Conservation (phyloP, 92 coral and sea anemone genomes). For the Muricea muricata region DNA sequence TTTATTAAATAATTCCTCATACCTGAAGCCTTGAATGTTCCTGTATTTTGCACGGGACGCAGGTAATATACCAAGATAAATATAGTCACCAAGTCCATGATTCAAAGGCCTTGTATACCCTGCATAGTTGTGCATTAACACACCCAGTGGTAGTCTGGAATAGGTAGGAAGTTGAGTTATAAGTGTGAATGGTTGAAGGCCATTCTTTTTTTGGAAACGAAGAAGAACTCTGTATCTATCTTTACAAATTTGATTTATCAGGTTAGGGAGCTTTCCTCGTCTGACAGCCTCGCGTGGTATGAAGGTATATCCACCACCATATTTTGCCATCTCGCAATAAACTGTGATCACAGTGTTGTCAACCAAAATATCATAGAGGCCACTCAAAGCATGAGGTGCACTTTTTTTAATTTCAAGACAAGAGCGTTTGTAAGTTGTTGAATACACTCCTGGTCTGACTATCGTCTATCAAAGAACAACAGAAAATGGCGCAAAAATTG, state of each 20-base stretch:
- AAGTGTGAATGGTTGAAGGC: conserved; percentile 42
- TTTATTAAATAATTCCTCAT: too few relatives aligned
- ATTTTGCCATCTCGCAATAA: conserved; percentile 62
- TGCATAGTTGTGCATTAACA: conserved; percentile 44
- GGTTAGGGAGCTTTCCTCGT: not conserved
- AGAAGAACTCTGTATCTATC: conserved; percentile 60
- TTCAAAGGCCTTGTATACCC: conserved; percentile 67
- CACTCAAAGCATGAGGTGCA: conserved; percentile 42
- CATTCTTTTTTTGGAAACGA: conserved; percentile 40
- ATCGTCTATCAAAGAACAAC: not conserved
- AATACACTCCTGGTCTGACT: not conserved
- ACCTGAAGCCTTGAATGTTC: conserved; percentile 54
- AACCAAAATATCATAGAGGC: conserved; percentile 44
- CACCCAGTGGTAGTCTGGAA: not conserved
- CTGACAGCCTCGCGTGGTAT: conserved; percentile 53
- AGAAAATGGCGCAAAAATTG: too few relatives aligned
- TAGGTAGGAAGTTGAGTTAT: conserved; percentile 20
- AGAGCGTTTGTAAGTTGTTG: conserved; percentile 1
- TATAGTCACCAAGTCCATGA: conserved; percentile 23
- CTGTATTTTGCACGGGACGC: not conserved
- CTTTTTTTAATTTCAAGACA: conserved; percentile 18
- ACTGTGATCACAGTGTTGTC: conserved; percentile 18
- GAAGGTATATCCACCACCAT: conserved; percentile 72
- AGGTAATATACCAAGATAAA: conserved; percentile 60
- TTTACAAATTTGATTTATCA: conserved; percentile 48